Evolutionary conservation across 2,888 invertebrate species (phyloP), one percentile per base, ranked within the genome.

Genomic region (Meteorus cinctellus): DNA sequence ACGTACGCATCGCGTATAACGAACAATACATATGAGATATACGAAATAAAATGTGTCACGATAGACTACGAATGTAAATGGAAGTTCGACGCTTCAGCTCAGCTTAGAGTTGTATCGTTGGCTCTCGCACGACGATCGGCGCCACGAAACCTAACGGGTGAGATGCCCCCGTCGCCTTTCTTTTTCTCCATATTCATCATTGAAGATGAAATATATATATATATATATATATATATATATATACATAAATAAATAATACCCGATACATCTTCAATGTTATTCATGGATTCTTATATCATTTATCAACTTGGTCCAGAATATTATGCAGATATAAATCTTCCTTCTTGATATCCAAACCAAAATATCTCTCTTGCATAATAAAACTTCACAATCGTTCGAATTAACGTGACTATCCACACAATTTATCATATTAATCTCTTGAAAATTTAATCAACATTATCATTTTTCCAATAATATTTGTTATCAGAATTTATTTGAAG

Each of bases 41-140:
- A 62, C 55, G 29, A n/a, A 34, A 48, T 36, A 63, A 73, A 60
- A 45, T 34, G 66, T 67, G 72, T 48, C 67, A 45, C 73, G 75
- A 74, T 76, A 36, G 69, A 67, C 67, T 48, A 68, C 31, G 69
- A 78, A 74, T 78, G 72, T 76, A 73, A 76, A 73, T 74, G 59
- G 71, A 51, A 51, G 55, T 68, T 31, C 16, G 31, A 8, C 55
- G 31, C 31, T 8, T 51, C n/a, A 70, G 36, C 36, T 70, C 55
- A 34, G 59, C 36, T 41, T 36, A 41, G 36, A 70, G 59, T 70
- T 59, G 70, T 70, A 24, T n/a, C 41, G 41, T 48, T 48, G 48
- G 41, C 19, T 55, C 24, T 55, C 36, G 55, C 59, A 34, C 59
- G 31, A 34, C 59, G 34, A 70, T 55, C 36, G 70, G 59, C 70